Conservation (phyloP, 2,888 invertebrate genomes). For the Mythimna loreyi region DNA sequence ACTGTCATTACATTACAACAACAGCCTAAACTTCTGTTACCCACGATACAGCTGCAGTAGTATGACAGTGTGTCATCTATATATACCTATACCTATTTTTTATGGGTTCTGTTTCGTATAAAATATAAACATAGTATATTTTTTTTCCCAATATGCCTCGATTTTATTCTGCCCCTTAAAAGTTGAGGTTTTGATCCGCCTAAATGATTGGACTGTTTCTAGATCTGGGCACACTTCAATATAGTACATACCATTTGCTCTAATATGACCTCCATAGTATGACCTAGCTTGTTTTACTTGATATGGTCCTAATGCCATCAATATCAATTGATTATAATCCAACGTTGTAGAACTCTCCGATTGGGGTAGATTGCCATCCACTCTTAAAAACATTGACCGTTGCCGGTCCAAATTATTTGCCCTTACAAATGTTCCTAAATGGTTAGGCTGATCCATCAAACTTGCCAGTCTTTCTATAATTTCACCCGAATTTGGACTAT, state of each 20-base stretch:
- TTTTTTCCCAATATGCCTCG: too few relatives aligned
- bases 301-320: conserved; percentile 10
- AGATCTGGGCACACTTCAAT: conserved; percentile 1
- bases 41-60: too few relatives aligned
- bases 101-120: too few relatives aligned
- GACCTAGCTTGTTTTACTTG: conserved; percentile 22
- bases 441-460: conserved; percentile 1
- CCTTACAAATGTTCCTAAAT: conserved; percentile 1
- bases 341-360: conserved; percentile 10
- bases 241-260: conserved; percentile 6
- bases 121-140: too few relatives aligned
- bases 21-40: too few relatives aligned
- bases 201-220: too few relatives aligned
- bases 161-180: too few relatives aligned
- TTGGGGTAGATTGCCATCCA: neutral
- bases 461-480: conserved; percentile 6
- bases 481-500: neutral
- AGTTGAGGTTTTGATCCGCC: too few relatives aligned
- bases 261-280: conserved; percentile 23
- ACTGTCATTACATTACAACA: too few relatives aligned
- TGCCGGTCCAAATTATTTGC: conserved; percentile 10
- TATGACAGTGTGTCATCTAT: too few relatives aligned
- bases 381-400: too few relatives aligned
- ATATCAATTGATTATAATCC: neutral
- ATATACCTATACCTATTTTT: too few relatives aligned